Evolutionary conservation across 2,888 invertebrate species (phyloP).

Genomic region (Drosophila recens): DNA sequence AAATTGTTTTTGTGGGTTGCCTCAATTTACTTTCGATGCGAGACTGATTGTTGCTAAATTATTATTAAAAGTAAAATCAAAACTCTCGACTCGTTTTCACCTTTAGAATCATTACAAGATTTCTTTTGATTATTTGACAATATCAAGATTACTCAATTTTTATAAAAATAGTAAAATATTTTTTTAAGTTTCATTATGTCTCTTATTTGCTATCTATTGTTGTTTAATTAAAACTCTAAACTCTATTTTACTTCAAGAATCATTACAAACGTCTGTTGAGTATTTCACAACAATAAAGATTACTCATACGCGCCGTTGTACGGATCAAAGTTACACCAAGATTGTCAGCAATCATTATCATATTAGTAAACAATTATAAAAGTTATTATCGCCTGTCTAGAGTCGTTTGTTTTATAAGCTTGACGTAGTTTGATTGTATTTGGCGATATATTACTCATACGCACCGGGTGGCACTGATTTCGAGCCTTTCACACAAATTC

Average conservation of each 20-base stretch:
- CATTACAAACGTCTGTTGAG: neutral
- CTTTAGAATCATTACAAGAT: neutral
- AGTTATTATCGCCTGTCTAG: slow-evolving; percentile 15
- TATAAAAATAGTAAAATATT: no score
- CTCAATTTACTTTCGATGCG: slow-evolving; percentile 53
- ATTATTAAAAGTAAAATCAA: slow-evolving; percentile 5
- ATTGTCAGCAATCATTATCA: slow-evolving; percentile 30
- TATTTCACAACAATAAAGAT: slow-evolving; percentile 30
- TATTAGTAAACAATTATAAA: slow-evolving; percentile 44
- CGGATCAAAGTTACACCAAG: slow-evolving; percentile 1
- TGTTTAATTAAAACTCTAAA: neutral
- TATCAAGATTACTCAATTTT: neutral
- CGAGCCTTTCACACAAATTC: slow-evolving; percentile 33
- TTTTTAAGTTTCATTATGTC: no score
- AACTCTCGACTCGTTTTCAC: neutral
- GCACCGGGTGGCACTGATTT: slow-evolving; percentile 40
- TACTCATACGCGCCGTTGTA: slow-evolving; percentile 45
- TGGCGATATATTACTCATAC: slow-evolving; percentile 53
- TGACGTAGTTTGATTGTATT: neutral
- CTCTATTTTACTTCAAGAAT: neutral
- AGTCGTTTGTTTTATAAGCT: slow-evolving; percentile 2
- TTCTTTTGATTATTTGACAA: slow-evolving; percentile 6
- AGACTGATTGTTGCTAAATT: slow-evolving; percentile 12
- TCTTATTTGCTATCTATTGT: no score
- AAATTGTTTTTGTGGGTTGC: slow-evolving; percentile 29